Percentiles rank a stretch among this genome's conserved stretches.
These are phyloP conservation scores for Chironomus striatipennis DNA, from an alignment of 1,140 invertebrate species.

Conservation along the genomic window DNA sequence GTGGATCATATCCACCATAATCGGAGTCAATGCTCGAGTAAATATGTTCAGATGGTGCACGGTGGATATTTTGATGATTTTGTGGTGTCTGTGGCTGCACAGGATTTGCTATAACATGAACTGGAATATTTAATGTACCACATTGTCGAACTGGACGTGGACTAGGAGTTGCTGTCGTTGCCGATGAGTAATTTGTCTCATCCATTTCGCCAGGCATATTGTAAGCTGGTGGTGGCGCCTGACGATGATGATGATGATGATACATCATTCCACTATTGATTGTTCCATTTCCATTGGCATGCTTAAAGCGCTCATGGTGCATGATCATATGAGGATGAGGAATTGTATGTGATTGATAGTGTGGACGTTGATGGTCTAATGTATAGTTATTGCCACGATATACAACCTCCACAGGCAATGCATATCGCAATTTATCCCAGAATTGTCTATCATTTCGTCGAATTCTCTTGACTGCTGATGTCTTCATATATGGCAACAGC, in stretches of 20 bases:
- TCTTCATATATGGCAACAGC: slow-evolving; percentile 77
- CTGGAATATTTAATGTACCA: slow-evolving; percentile 46
- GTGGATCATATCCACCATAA: slow-evolving; percentile 44
- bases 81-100: slow-evolving; percentile 40
- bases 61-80: slow-evolving; percentile 44
- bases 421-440: slow-evolving; percentile 83
- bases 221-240: slow-evolving; percentile 40
- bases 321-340: not conserved
- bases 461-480: slow-evolving; percentile 65
- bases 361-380: slow-evolving; percentile 27
- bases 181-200: slow-evolving; percentile 51
- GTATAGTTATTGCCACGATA: slow-evolving; percentile 43
- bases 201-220: slow-evolving; percentile 37
- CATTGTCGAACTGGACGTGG: slow-evolving; percentile 48
- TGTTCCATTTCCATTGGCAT: slow-evolving; percentile 18
- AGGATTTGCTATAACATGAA: slow-evolving; percentile 41
- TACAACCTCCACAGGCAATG: slow-evolving; percentile 61
- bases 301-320: slow-evolving; percentile 6
- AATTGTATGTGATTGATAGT: slow-evolving; percentile 20
- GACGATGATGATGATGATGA: slow-evolving; percentile 28
- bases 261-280: slow-evolving; percentile 13
- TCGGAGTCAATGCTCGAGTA: slow-evolving; percentile 79
- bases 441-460: slow-evolving; percentile 83
- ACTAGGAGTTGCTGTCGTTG: slow-evolving; percentile 53
- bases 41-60: slow-evolving; percentile 71